Evolutionary conservation across 1,140 invertebrate species (phyloP).

Genomic region (Dendrolimus kikuchii): DNA sequence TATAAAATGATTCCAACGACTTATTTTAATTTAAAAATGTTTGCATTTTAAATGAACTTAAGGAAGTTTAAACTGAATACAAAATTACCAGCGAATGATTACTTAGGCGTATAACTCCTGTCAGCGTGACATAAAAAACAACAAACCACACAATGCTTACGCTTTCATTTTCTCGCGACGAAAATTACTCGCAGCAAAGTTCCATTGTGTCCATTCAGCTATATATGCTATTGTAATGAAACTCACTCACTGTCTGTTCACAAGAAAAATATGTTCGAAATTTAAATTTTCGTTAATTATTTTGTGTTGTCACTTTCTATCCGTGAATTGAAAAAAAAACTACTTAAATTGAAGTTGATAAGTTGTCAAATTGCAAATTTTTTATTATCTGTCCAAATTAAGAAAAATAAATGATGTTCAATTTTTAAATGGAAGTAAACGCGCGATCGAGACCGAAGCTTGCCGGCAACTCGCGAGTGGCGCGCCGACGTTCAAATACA

Average conservation of each 20-base stretch:
- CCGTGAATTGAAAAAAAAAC: no score
- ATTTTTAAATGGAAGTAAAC: constrained; percentile 41
- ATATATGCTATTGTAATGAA: constrained; percentile 27
- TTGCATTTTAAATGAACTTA: no score
- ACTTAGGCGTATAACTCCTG: neutral
- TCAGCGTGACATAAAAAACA: constrained; percentile 8
- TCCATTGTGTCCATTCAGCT: constrained; percentile 42
- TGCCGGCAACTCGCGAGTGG: constrained; percentile 52
- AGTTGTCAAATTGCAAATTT: neutral
- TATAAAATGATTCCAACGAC: neutral
- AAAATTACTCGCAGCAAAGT: constrained; percentile 47
- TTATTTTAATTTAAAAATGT: neutral
- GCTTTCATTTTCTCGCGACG: constrained; percentile 60
- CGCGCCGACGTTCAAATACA: constrained; percentile 32
- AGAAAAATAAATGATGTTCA: constrained; percentile 26
- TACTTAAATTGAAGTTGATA: no score
- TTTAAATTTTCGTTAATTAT: neutral
- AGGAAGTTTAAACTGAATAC: no score
- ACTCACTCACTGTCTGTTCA: constrained; percentile 33
- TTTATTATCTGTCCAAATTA: constrained; percentile 11
- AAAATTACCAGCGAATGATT: neutral
- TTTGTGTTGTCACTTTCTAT: no score
- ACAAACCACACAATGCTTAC: constrained; percentile 50
- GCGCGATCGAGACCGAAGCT: constrained; percentile 60
- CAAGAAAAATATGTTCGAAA: constrained; percentile 15